phyloP scores from a whole-genome alignment of 2,113 vertebrate genomes.

The Morone saxatilis region DNA sequence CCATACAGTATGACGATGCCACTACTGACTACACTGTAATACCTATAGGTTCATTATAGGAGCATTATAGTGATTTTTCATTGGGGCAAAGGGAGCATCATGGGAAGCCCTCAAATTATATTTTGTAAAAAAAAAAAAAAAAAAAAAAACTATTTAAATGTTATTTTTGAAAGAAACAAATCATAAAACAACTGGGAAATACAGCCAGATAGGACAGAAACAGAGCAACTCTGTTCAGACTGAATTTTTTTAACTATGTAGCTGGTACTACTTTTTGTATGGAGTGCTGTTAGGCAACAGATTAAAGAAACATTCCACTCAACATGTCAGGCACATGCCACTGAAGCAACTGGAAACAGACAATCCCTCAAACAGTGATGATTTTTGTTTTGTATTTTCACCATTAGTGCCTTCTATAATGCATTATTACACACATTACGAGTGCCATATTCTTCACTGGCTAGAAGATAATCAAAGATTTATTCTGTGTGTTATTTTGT shows the following conservation, averaged over 20 bases:
- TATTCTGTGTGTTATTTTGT: slow-evolving; percentile 56
- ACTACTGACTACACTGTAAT: slow-evolving; percentile 52
- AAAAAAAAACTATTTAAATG: slow-evolving; percentile 68
- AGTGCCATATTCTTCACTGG: slow-evolving; percentile 73
- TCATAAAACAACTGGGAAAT: slow-evolving; percentile 23
- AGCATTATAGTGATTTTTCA: slow-evolving; percentile 35
- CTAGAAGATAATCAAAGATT: slow-evolving; percentile 60
- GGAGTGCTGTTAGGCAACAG: slow-evolving; percentile 41
- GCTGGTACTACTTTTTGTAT: slow-evolving; percentile 90
- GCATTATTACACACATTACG: slow-evolving; percentile 65
- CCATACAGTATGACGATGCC: slow-evolving; percentile 32
- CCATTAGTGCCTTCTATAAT: slow-evolving; percentile 75
- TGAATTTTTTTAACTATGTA: slow-evolving; percentile 76
- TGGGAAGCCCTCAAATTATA: slow-evolving; percentile 15
- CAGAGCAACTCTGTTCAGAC: slow-evolving; percentile 54
- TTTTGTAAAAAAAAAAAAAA: background rate
- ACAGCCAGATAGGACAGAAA: slow-evolving; percentile 63
- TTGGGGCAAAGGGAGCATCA: slow-evolving; percentile 47
- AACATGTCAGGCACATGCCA: slow-evolving; percentile 77
- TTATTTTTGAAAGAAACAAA: slow-evolving; percentile 47
- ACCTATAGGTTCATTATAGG: slow-evolving; percentile 39
- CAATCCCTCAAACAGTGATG: slow-evolving; percentile 55
- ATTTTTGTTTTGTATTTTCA: slow-evolving; percentile 60
- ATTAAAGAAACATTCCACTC: slow-evolving; percentile 68
- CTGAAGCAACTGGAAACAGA: slow-evolving; percentile 78